A percentile compares a stretch with the other conserved stretches of the same genome.
Evolutionary conservation across 2,888 invertebrate species (phyloP).

Genomic region (Tetranychus truncatus): DNA sequence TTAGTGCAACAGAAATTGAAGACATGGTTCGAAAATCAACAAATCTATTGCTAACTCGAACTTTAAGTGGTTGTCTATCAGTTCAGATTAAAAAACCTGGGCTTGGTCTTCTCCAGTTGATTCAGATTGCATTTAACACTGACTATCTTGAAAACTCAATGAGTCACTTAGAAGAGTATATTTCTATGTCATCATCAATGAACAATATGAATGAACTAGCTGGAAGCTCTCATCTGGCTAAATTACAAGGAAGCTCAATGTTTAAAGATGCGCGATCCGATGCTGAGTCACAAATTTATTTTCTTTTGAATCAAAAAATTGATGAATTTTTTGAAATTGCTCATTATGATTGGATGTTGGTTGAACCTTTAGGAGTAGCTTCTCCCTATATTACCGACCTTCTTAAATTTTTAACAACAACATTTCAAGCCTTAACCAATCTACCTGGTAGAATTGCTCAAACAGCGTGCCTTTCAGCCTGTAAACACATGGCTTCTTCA

Average conservation of each 20-base stretch:
- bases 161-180: constrained; percentile 79
- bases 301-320: constrained; percentile 73
- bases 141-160: constrained; percentile 89
- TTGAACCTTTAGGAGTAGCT: constrained; percentile 74
- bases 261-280: constrained; percentile 63
- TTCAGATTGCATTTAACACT: constrained; percentile 92
- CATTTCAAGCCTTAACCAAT: constrained; percentile 82
- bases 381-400: constrained; percentile 82
- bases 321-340: constrained; percentile 89
- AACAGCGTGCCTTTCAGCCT: constrained; percentile 53
- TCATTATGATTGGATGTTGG: constrained; percentile 76
- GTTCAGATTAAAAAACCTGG: constrained; percentile 69
- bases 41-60: constrained; percentile 57
- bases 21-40: constrained; percentile 67
- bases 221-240: constrained; percentile 63
- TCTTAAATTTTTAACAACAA: constrained; percentile 76
- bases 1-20: constrained; percentile 58
- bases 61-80: constrained; percentile 80
- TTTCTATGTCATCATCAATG: constrained; percentile 39
- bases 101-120: constrained; percentile 62
- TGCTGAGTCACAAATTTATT: constrained; percentile 88
- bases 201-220: constrained; percentile 78
- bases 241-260: constrained; percentile 27
- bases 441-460: constrained; percentile 46
- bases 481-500: constrained; percentile 62